A percentile compares a stretch with the other conserved stretches of the same genome.
These are phyloP conservation scores for Montipora capitata DNA, from an alignment of 92 coral and sea anemone species.

Conservation along the genomic window DNA sequence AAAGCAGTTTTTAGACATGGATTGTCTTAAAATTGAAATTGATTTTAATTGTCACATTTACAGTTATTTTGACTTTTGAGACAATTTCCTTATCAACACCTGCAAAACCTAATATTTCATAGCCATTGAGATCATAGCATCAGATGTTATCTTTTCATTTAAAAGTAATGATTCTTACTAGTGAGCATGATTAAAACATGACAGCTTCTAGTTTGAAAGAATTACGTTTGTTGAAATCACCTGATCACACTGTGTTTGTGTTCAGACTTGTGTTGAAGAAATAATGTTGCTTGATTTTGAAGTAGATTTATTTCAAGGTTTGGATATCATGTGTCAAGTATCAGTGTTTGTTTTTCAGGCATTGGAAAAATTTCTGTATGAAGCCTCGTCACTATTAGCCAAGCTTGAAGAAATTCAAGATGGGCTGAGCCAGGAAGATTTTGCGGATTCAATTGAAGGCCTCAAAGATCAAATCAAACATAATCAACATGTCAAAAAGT, in stretches of 20 bases:
- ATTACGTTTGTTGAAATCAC: not conserved
- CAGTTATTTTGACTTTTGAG: not conserved
- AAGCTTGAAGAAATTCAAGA: conserved; percentile 98
- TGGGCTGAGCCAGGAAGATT: conserved; percentile 89
- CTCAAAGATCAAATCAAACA: conserved; percentile 94
- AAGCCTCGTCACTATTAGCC: conserved; percentile 95
- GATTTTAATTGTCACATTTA: too few relatives aligned
- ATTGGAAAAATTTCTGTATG: conserved; percentile 97
- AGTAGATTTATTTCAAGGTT: conserved; percentile 1
- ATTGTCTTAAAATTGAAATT: too few relatives aligned
- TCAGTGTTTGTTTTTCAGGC: conserved; percentile 78
- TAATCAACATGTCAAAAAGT: conserved; percentile 97
- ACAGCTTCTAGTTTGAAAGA: not conserved
- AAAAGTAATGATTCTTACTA: not conserved
- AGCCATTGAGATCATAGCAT: conserved; percentile 31
- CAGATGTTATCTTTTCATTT: conserved; percentile 11
- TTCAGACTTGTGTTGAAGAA: not conserved
- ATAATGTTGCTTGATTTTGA: conserved; percentile 1
- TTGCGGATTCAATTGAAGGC: conserved; percentile 89
- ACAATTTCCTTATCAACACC: conserved; percentile 9
- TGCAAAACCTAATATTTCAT: not conserved
- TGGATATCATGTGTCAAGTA: conserved; percentile 7
- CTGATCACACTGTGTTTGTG: not conserved
- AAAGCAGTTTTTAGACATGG: too few relatives aligned
- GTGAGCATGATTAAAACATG: conserved; percentile 32